A percentile compares a stretch with the other conserved stretches of the same genome.
Evolutionary conservation across 2,888 invertebrate genomes (phyloP).

Genomic region (Xestia sexstrigata): DNA sequence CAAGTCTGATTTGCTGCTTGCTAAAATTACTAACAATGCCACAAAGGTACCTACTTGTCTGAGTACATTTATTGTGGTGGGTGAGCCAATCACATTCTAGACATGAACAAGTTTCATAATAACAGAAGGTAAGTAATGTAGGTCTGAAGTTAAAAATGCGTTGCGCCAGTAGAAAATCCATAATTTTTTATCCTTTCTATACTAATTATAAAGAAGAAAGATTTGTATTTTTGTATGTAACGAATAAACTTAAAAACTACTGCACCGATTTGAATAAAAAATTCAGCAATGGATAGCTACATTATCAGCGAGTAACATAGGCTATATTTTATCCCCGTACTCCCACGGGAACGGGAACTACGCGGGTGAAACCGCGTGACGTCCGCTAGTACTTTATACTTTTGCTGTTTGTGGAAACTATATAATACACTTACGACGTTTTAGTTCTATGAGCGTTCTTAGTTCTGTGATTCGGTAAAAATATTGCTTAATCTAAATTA

Average conservation of each 20-base stretch:
- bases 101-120: background rate
- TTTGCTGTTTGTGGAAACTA: background rate
- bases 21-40: background rate
- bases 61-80: background rate
- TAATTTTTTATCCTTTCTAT: background rate
- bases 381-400: background rate
- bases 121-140: background rate
- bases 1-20: slow-evolving; percentile 12
- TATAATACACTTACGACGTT: no score
- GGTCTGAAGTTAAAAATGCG: background rate
- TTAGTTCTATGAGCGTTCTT: background rate
- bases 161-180: background rate
- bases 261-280: no score
- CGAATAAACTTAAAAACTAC: no score
- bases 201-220: no score
- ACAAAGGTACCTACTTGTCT: no score
- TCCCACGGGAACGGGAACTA: no score
- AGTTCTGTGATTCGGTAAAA: background rate
- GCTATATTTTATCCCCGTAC: no score
- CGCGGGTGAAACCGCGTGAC: no score
- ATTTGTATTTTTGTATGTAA: no score
- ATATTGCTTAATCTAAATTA: background rate
- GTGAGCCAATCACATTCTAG: background rate
- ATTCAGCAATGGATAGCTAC: no score
- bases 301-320: no score